A percentile compares a stretch with the other conserved stretches of the same genome.
Evolutionary conservation across 2,797 vertebrate genomes (phyloP).

Genomic region (Hippocampus kuda): DNA sequence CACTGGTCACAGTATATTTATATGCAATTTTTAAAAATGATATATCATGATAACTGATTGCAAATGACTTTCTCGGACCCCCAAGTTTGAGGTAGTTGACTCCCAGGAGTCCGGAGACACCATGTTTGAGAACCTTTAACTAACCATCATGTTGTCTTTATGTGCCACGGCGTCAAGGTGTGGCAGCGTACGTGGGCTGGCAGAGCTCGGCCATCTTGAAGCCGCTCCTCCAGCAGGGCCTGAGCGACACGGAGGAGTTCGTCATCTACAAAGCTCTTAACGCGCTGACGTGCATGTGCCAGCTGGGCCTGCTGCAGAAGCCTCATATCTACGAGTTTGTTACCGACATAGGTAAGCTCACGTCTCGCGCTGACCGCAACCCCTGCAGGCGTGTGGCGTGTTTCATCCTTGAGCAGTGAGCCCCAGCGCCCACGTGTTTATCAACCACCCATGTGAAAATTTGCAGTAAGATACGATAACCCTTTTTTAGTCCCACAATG

Average conservation of each 20-base stretch:
- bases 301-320: conserved; percentile 91
- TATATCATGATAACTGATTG: too few relatives aligned
- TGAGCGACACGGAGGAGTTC: conserved; percentile 95
- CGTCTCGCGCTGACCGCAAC: background rate
- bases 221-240: conserved; percentile 90
- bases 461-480: too few relatives aligned
- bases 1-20: too few relatives aligned
- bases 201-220: conserved; percentile 97
- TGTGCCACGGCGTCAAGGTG: conserved; percentile 63
- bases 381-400: too few relatives aligned
- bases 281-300: conserved; percentile 94
- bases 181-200: conserved; percentile 97
- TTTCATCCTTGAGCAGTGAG: too few relatives aligned
- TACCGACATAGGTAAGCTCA: conserved; percentile 80
- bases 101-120: background rate
- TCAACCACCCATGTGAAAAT: too few relatives aligned
- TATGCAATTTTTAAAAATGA: too few relatives aligned
- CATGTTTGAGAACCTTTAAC: background rate
- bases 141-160: background rate
- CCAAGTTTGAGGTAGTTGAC: background rate
- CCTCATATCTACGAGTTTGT: conserved; percentile 96
- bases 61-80: too few relatives aligned
- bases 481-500: too few relatives aligned
- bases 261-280: conserved; percentile 96
- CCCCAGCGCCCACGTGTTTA: too few relatives aligned